Evolutionary conservation across 1,140 invertebrate species (phyloP).

Genomic region (Drosophila pseudoananassae): DNA sequence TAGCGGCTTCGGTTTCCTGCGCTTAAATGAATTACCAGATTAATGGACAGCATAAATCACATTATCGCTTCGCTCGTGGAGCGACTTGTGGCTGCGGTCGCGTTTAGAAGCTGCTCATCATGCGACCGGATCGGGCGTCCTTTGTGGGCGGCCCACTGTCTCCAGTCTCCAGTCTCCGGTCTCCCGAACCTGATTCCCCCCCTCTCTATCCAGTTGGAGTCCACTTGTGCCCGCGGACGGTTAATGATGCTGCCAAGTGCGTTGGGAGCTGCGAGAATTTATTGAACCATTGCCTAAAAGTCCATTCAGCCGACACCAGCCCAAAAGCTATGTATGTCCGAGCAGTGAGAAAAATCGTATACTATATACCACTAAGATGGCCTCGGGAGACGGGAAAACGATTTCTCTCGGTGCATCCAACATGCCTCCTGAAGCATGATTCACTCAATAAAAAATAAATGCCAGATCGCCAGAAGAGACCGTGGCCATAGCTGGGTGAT

Average conservation of each 20-base stretch:
- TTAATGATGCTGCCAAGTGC: conserved; percentile 72
- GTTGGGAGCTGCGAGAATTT: conserved; percentile 72
- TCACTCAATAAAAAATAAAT: conserved; percentile 80
- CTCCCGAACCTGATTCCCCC: too few species aligned
- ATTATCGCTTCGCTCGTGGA: conserved; percentile 83
- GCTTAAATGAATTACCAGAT: conserved; percentile 84
- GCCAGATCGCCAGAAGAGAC: too few species aligned
- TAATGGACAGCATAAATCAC: conserved; percentile 84
- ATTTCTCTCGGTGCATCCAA: conserved; percentile 3
- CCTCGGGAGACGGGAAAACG: too few species aligned
- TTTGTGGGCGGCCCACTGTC: conserved; percentile 71
- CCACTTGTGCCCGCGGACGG: conserved; percentile 51
- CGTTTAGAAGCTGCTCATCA: conserved; percentile 73
- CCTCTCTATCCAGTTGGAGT: conserved; percentile 25
- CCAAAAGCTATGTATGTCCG: conserved; percentile 29
- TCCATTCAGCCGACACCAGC: conserved; percentile 61
- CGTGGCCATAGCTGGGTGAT: too few species aligned
- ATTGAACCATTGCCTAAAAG: conserved; percentile 82
- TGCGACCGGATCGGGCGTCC: conserved; percentile 53
- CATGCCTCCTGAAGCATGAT: conserved; percentile 55
- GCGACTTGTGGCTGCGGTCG: conserved; percentile 48
- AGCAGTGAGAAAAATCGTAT: not conserved
- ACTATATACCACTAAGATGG: too few species aligned
- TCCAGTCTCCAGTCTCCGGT: too few species aligned
- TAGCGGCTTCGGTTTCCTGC: conserved; percentile 71